Base-by-base conservation (phyloP, 2,113 vertebrate species). In the Ciconia stormi region DNA sequence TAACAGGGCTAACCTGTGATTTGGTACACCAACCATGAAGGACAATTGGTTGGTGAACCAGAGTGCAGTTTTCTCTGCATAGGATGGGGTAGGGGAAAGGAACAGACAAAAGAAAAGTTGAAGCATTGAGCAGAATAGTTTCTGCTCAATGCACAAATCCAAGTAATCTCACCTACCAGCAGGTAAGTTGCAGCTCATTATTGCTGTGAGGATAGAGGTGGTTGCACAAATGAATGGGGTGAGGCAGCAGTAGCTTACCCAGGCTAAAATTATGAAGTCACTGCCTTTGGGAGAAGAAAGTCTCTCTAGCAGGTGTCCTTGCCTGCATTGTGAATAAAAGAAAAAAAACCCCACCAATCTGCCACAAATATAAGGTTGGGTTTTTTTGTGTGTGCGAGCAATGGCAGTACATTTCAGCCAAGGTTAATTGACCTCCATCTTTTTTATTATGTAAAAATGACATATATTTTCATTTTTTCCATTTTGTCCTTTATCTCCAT, bases 221-320 rank as follows among this genome's bases (percentile, higher is more conserved):
- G 61, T n/a, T 82, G 49, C 15, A 47, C 34, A 94, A 89, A 79
- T 52, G 85, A 56, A 74, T 29, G n/a, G 46, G 12, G 52, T 72
- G 34, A 94, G 82, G 88, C n/a, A 91, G 44, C 52, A 76, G n/a
- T n/a, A 61, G 49, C 32, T 85, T 90, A 88, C 46, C 92, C 66
- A 58, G 50, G 38, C 66, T 97, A 67, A 93, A 93, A 91, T 87
- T 29, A 71, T 58, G 25, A 78, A 88, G 56, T 79, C 63, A n/a
- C 27, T 93, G 47, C 79, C 82, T 82, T 63, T 66, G 89, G 87
- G 89, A 93, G 91, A 52, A 38, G 12, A 67, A 92, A 85, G 34
- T 91, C 59, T 83, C 59, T 91, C 27, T 88, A 81, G 83, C 63
- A 96, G 67, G 26, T 95, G 81, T 77, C 80, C 36, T 97, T 86